phyloP scores from a whole-genome alignment of 2,113 vertebrate genomes.

The Albula glossodonta region DNA sequence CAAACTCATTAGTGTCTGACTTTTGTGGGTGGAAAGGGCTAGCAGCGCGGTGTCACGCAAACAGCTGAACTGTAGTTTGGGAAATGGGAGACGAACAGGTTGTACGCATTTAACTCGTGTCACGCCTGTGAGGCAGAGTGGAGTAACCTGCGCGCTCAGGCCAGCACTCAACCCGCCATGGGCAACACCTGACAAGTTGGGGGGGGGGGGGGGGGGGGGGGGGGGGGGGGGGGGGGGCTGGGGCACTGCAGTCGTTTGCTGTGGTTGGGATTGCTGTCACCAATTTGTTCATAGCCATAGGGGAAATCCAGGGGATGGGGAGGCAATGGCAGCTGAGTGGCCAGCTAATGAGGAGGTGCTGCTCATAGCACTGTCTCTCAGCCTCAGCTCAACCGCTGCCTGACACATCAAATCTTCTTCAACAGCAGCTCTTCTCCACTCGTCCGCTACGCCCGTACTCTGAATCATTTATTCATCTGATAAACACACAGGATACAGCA shows the following conservation, averaged over 20 bases:
- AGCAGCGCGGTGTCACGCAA: not conserved
- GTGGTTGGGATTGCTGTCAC: conserved; percentile 69
- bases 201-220: too few relatives aligned
- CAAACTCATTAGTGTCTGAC: not conserved
- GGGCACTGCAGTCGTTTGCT: conserved; percentile 52
- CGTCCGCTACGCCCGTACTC: conserved; percentile 36
- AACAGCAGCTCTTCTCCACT: conserved; percentile 17
- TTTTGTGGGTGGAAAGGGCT: not conserved
- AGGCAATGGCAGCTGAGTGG: conserved; percentile 68
- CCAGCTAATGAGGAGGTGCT: conserved; percentile 70
- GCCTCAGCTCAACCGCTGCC: conserved; percentile 45
- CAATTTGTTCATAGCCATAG: conserved; percentile 81
- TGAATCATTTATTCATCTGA: conserved; percentile 61
- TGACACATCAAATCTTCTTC: conserved; percentile 48
- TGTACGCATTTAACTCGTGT: not conserved
- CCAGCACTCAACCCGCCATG: not conserved
- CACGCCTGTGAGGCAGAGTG: not conserved
- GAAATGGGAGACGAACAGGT: not conserved
- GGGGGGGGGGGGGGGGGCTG: not conserved
- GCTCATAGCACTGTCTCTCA: not conserved
- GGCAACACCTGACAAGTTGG: conserved; percentile 37
- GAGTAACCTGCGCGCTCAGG: not conserved
- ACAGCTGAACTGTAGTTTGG: not conserved
- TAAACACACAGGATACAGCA: conserved; percentile 38
- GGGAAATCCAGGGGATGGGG: conserved; percentile 76